phyloP scores from a whole-genome alignment of 2,113 vertebrate genomes.

The Podiceps cristatus region DNA sequence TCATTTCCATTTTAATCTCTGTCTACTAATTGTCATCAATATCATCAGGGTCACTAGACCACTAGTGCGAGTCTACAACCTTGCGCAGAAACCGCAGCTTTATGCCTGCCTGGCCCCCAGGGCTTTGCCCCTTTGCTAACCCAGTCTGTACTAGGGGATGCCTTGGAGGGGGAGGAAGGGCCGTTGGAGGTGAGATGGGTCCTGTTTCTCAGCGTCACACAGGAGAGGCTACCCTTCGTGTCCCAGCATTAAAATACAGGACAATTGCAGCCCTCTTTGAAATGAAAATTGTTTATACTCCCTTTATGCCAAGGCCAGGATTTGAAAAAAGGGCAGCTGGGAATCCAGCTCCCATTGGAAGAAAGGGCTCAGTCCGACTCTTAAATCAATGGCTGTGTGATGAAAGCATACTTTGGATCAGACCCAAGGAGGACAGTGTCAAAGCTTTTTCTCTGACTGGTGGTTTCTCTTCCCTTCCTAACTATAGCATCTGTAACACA shows the following conservation, averaged over 20 bases:
- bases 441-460: background rate
- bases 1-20: conserved; percentile 80
- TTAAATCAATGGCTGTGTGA: conserved; percentile 55
- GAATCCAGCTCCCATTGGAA: conserved; percentile 35
- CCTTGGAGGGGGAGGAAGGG: background rate
- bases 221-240: background rate
- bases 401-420: conserved; percentile 57
- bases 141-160: background rate
- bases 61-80: conserved; percentile 63
- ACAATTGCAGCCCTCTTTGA: conserved; percentile 18
- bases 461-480: background rate
- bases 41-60: conserved; percentile 73
- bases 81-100: background rate
- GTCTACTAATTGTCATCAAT: conserved; percentile 78
- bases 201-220: accelerated
- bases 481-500: background rate
- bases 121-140: conserved; percentile 48
- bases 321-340: conserved; percentile 34
- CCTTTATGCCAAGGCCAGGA: conserved; percentile 11
- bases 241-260: background rate
- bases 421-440: conserved; percentile 25
- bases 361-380: background rate
- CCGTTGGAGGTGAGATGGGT: conserved; percentile 1
- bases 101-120: conserved; percentile 28
- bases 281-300: conserved; percentile 54